Evolutionary conservation across 1,140 invertebrate genomes (phyloP).

Genomic region (Hermetia illucens): DNA sequence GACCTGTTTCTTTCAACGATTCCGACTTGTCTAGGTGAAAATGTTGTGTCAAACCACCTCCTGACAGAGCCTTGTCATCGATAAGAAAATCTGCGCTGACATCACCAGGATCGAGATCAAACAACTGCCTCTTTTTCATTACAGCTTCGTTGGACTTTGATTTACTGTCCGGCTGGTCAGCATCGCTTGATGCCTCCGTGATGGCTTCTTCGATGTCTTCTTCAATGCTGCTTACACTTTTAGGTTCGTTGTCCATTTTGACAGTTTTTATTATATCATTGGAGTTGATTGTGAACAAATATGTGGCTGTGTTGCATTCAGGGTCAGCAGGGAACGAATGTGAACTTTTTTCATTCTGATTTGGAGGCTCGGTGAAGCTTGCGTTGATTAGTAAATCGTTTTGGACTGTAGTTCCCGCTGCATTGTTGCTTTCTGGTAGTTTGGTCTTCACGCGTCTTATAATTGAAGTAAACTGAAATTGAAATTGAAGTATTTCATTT

Average conservation of each 20-base stretch:
- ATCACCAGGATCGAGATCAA: slow-evolving; percentile 5
- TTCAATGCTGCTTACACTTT: slow-evolving; percentile 19
- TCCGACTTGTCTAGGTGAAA: slow-evolving; percentile 13
- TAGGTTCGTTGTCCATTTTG: slow-evolving; percentile 1
- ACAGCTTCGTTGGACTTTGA: neutral
- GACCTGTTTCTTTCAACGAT: too few species aligned
- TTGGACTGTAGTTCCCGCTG: neutral
- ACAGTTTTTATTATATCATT: neutral
- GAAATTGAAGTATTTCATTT: too few species aligned
- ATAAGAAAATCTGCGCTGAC: slow-evolving; percentile 15
- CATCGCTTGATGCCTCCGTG: slow-evolving; percentile 16
- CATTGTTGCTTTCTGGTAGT: neutral
- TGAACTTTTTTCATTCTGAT: neutral
- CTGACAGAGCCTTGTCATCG: slow-evolving; percentile 22
- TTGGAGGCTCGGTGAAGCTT: neutral
- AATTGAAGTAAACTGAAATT: neutral
- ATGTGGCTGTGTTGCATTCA: neutral
- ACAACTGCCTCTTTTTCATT: neutral
- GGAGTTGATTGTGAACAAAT: neutral
- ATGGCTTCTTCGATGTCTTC: slow-evolving; percentile 28
- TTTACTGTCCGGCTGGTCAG: neutral
- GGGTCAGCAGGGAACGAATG: neutral
- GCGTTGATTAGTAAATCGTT: neutral
- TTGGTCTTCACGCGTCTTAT: neutral
- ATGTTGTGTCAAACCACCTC: slow-evolving; percentile 22